Evolutionary conservation across 2,797 vertebrate species (phyloP), one percentile per base, ranked within the genome.

Genomic region (Hoplostethus mediterraneus): DNA sequence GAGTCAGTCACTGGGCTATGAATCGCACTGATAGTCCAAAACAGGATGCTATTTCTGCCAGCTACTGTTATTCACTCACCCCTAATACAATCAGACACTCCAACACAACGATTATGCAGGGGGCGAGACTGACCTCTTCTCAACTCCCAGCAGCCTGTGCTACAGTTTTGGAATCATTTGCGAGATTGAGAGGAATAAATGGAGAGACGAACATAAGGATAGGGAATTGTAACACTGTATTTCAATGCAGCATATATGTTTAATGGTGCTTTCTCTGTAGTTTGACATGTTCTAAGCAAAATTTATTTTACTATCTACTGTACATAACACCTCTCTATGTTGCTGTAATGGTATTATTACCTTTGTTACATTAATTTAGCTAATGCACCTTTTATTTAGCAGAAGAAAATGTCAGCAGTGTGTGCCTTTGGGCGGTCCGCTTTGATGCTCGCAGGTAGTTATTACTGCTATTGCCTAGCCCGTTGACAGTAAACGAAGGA

Each of bases 81-180:
- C 72, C 77, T 91, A 92, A 92, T 89, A 90, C 84, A 90, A 91
- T 86, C 87, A 90, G 90, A 92, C 87, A 90, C 90, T 91, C 83
- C 83, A 88, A 84, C 91, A 83, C 85, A 87, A 80, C 69, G 45
- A 88, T 88, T 84, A 90, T 85, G 82, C 77, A 70, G 84, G 77
- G 79, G 86, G 87, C 57, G 79, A 82, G 89, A 83, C 72, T 87
- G 90, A 90, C 89, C 91, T 87, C 87, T 63, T 56, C 86, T 85
- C 82, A 88, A 86, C 87, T 87, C 85, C 49, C 83, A 65, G 77
- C 71, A 86, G 80, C 80, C 78, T 72, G 63, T 40, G 79, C 82
- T 81, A 25, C 73, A 71, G 58, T 81, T 83, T 85, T 67, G 71
- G 54, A 82, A 79, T 72, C 63, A 63, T 85, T 76, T 80, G 54